Evolutionary conservation across 2,113 vertebrate species (phyloP).

Genomic region (Macrotus californicus): DNA sequence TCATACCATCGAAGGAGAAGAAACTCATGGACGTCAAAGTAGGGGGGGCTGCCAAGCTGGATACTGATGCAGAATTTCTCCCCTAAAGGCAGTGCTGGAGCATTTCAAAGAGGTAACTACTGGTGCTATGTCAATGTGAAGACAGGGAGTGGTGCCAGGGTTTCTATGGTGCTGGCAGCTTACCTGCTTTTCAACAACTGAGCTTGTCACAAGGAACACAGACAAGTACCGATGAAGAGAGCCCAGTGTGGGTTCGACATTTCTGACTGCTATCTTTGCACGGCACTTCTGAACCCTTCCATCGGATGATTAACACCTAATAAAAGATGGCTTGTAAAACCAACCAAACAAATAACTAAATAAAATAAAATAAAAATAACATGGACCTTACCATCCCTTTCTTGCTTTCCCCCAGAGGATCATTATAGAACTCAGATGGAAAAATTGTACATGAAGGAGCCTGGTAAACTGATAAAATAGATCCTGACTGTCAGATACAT

Average conservation of each 20-base stretch:
- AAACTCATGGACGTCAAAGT: neutral
- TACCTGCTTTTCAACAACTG: neutral
- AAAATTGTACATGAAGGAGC: neutral
- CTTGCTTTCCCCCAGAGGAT: neutral
- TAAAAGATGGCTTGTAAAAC: conserved; percentile 61
- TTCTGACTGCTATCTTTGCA: neutral
- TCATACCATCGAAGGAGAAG: neutral
- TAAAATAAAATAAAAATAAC: neutral
- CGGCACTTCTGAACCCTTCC: neutral
- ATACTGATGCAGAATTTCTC: neutral
- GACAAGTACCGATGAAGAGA: conserved; percentile 90
- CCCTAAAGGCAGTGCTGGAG: neutral
- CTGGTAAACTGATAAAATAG: neutral
- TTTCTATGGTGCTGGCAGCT: neutral
- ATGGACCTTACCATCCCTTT: neutral
- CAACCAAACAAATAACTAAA: too few species aligned
- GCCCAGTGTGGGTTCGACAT: neutral
- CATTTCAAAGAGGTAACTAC: neutral
- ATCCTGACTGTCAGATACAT: too few species aligned
- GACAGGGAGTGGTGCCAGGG: neutral
- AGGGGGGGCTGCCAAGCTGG: neutral
- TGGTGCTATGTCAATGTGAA: neutral
- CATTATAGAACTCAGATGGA: neutral
- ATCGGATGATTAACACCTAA: conserved; percentile 44
- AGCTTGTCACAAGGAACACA: neutral